Percentiles rank a stretch among this genome's conserved stretches.
Conservation (phyloP, 2,113 vertebrate species). For the Colius striatus region DNA sequence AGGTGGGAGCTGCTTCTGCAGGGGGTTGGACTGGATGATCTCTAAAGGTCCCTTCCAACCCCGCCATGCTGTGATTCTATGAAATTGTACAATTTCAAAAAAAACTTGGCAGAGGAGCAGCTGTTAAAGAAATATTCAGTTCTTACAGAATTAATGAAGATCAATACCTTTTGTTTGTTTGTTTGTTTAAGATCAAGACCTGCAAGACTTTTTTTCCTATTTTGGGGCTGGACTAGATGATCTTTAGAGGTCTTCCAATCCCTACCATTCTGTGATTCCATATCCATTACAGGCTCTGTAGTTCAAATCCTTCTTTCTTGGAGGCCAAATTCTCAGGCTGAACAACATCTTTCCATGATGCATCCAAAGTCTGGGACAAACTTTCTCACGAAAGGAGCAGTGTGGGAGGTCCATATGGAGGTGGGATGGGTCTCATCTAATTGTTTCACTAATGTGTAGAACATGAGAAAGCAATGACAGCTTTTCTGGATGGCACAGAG, state of each 20-base stretch:
- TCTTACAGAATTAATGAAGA: background rate
- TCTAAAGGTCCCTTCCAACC: too few species aligned
- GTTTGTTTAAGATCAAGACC: too few species aligned
- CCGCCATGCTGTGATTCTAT: too few species aligned
- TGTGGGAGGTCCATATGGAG: background rate
- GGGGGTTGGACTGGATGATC: too few species aligned
- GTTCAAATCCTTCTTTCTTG: background rate
- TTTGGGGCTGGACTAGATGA: too few species aligned
- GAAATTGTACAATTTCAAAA: too few species aligned
- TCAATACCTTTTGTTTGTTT: background rate
- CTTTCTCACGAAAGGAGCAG: background rate
- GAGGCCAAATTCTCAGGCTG: background rate
- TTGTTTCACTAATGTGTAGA: background rate
- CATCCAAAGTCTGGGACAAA: background rate
- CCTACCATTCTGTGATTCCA: too few species aligned
- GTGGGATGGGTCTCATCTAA: background rate
- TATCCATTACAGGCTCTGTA: background rate
- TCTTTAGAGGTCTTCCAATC: too few species aligned
- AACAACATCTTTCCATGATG: background rate
- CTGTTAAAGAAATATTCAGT: background rate
- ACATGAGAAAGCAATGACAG: background rate
- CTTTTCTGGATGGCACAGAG: background rate
- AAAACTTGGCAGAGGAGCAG: background rate
- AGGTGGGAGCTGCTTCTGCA: too few species aligned
- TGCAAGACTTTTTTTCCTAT: too few species aligned